Base-by-base conservation (phyloP, 35 echinoderm and acorn worm species). In the Heliocidaris tuberculata region DNA sequence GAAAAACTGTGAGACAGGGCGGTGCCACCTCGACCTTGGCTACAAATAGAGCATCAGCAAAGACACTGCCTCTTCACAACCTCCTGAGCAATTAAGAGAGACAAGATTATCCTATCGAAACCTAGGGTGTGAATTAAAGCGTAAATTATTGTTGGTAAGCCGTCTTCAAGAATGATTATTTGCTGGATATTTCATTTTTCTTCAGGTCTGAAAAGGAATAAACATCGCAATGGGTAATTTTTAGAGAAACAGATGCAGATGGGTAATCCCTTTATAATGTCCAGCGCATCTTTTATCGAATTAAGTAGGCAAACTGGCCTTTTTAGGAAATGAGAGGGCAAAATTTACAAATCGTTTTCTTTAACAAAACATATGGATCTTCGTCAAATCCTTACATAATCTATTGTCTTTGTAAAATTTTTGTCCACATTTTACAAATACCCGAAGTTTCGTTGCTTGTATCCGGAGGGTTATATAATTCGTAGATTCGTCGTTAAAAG, bases 1-100 rank as follows among this genome's bases (percentile, higher is more conserved):
- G 87, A 89, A 89, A 30, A 89, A n/a, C 87, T 0, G 87, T 24
- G 12, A 89, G 87, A 32, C 87, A 32, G 87, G 87, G 87, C 87
- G 87, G 87, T 47, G 87, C 87, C 87, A 32, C 87, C 11, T 6
- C 24, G 47, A 89, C 87, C 87, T 89, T 89, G 87, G 47, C 27
- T 13, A 48, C 19, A 42, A 89, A 89, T 89, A 47, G 31, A 89
- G 31, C 31, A 48, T 1, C 8, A 32, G 30, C 86, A 88, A 88
- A 71, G 65, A 89, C 87, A 16, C 31, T 32, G 29, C 30, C 16
- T 2, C 87, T 48, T 89, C 87, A 89, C 87, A 2, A 24, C 11
- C 31, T 89, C 15, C 87, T 48, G 8, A 42, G 87, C 31, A 78
- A 78, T 78, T 78, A 78, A 19, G 65, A 27, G 27, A 78, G 65